A percentile compares a stretch with the other conserved stretches of the same genome.
Evolutionary conservation across 2,113 vertebrate genomes (phyloP).

Genomic region (Theristicus caerulescens): DNA sequence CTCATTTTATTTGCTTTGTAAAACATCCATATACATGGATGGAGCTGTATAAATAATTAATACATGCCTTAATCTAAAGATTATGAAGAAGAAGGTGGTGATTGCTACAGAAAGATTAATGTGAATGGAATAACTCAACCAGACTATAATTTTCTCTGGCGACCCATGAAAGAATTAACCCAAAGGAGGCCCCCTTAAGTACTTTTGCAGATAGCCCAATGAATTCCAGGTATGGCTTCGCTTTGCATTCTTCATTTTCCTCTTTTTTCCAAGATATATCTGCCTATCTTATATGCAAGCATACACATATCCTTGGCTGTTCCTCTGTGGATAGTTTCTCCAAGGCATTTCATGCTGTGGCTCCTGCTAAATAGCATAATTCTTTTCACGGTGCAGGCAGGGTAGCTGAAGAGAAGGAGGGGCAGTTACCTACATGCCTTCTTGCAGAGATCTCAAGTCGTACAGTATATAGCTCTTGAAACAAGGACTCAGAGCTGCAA

Average conservation of each 20-base stretch:
- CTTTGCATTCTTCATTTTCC: conserved; percentile 5
- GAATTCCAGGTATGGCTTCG: conserved; percentile 21
- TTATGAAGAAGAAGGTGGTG: conserved; percentile 46
- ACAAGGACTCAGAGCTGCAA: background rate
- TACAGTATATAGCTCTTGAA: background rate
- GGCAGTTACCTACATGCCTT: background rate
- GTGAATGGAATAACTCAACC: conserved; percentile 22
- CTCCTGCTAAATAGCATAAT: background rate
- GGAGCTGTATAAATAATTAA: conserved; percentile 51
- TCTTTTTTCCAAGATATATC: conserved; percentile 4
- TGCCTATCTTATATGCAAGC: background rate
- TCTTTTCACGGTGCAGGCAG: background rate
- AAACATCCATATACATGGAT: background rate
- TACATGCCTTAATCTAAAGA: conserved; percentile 38
- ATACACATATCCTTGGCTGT: background rate
- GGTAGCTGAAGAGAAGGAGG: background rate
- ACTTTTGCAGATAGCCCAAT: conserved; percentile 31
- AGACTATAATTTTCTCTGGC: conserved; percentile 36
- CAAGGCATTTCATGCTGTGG: background rate
- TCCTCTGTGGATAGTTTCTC: background rate
- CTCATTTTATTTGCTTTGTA: conserved; percentile 13
- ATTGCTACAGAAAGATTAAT: conserved; percentile 35
- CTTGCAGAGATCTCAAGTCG: background rate
- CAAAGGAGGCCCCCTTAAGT: conserved; percentile 39
- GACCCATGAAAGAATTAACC: conserved; percentile 25